phyloP scores from a whole-genome alignment of 2,888 invertebrate species.

The Hydropsyche betteni region DNA sequence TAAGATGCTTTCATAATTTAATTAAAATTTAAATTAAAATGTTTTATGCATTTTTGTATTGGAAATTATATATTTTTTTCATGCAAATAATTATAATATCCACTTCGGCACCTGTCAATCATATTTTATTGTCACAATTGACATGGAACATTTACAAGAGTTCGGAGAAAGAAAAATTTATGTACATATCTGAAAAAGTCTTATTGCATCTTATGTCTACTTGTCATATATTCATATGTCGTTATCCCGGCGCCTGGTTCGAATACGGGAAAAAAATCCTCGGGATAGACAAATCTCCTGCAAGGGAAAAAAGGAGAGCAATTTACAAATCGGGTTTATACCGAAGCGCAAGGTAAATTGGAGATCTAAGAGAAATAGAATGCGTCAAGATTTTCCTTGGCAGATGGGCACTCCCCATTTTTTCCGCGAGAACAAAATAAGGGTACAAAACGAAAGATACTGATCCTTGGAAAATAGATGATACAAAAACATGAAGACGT shows the following conservation, averaged over 20 bases:
- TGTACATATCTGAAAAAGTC: not conserved
- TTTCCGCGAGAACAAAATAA: conserved; percentile 14
- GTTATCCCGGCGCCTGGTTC: conserved; percentile 12
- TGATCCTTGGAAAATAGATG: conserved; percentile 20
- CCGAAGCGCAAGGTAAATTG: conserved; percentile 32
- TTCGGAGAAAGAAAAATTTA: too few species aligned
- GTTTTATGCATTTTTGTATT: too few species aligned
- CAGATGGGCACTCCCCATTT: conserved; percentile 31
- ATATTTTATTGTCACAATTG: too few species aligned
- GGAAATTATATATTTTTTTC: too few species aligned
- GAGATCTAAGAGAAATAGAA: conserved; percentile 33
- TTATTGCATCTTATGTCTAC: conserved; percentile 22
- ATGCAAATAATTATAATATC: too few species aligned
- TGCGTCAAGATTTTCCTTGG: conserved; percentile 30
- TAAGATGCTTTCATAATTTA: too few species aligned
- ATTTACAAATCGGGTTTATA: conserved; percentile 32
- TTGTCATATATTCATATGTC: conserved; percentile 26
- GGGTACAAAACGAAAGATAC: conserved; percentile 27
- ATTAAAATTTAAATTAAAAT: too few species aligned
- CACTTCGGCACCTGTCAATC: too few species aligned
- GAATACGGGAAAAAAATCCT: conserved; percentile 9
- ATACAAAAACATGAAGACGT: conserved; percentile 5
- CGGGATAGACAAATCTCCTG: conserved; percentile 6
- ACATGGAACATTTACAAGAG: too few species aligned
- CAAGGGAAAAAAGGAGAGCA: conserved; percentile 20